Conservation (phyloP, 2,113 vertebrate species). For the Enhydra lutris region DNA sequence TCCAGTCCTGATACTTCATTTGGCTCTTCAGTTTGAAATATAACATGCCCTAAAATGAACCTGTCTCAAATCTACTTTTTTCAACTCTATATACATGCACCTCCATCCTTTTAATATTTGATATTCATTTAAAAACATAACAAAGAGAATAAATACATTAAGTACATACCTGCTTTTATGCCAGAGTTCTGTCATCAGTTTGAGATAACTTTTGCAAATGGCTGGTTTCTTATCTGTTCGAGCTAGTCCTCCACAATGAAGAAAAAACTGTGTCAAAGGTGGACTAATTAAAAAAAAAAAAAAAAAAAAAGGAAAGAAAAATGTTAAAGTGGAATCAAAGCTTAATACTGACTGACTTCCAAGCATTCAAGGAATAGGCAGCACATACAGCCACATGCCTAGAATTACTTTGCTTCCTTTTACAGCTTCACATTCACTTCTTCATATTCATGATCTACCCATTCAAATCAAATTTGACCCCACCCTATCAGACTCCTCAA, state of each 20-base stretch:
- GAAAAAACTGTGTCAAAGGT: slow-evolving; percentile 95
- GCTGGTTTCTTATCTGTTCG: slow-evolving; percentile 98
- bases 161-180: slow-evolving; percentile 93
- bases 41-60: neutral
- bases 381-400: neutral
- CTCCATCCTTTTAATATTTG: neutral
- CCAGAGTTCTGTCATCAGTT: slow-evolving; percentile 97
- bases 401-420: neutral
- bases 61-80: neutral
- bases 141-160: neutral
- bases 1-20: neutral
- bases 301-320: slow-evolving; percentile 38
- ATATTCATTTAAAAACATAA: neutral
- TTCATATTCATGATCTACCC: neutral
- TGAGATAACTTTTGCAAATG: slow-evolving; percentile 98
- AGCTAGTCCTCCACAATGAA: slow-evolving; percentile 94
- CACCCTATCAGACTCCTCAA: neutral
- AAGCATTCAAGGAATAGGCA: neutral
- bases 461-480: neutral
- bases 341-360: neutral
- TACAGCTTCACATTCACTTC: neutral
- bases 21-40: neutral
- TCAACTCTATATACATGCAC: neutral
- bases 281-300: slow-evolving; percentile 83
- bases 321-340: neutral